Evolutionary conservation across 2,113 vertebrate genomes (phyloP).

Genomic region (Catagonus wagneri): DNA sequence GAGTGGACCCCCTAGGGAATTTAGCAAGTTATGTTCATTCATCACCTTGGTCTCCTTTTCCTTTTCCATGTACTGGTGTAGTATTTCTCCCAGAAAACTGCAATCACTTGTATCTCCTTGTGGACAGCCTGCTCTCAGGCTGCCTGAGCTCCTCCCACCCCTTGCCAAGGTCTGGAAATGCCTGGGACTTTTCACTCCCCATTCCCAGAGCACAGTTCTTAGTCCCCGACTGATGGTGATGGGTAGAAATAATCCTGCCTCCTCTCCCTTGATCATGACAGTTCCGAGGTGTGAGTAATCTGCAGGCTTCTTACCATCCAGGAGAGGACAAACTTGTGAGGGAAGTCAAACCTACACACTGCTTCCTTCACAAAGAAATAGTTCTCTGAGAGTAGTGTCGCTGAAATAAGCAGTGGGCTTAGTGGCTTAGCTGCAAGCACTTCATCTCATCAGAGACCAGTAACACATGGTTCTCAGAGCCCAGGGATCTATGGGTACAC

Average conservation of each 20-base stretch:
- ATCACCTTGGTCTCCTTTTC: not conserved
- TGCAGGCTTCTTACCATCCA: not conserved
- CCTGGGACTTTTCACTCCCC: not conserved
- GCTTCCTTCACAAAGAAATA: conserved; percentile 12
- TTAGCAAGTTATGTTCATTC: not conserved
- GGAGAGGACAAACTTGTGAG: not conserved
- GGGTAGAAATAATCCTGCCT: not conserved
- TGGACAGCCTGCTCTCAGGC: not conserved
- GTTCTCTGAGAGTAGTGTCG: not conserved
- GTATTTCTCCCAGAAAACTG: not conserved
- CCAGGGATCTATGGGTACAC: not conserved
- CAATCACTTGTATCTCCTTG: not conserved
- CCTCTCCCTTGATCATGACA: not conserved
- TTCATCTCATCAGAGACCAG: not conserved
- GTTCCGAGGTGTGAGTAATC: not conserved
- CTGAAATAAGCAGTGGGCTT: not conserved
- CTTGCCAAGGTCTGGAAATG: not conserved
- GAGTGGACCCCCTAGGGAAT: not conserved
- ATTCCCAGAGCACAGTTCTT: not conserved
- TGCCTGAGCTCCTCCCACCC: not conserved
- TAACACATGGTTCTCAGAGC: not conserved
- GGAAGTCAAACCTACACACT: not conserved
- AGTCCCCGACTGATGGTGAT: not conserved
- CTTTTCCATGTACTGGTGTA: not conserved
- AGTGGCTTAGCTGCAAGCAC: not conserved